Evolutionary conservation across 2,888 invertebrate species (phyloP).

Genomic region (Meghimatium bilineatum): DNA sequence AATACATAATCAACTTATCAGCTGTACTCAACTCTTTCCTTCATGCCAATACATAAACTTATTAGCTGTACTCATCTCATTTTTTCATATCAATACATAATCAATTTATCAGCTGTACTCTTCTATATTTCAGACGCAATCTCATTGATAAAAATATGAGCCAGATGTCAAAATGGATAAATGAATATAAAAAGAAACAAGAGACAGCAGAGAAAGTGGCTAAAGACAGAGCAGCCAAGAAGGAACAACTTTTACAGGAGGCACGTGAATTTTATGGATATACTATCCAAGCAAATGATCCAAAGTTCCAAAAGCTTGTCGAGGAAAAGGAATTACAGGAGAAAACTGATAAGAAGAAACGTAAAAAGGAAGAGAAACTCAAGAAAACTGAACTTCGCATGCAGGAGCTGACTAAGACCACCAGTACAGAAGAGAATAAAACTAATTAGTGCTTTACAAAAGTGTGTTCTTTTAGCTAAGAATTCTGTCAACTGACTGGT

Average conservation of each 20-base stretch:
- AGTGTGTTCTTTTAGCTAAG: no score
- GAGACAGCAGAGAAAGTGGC: slow-evolving; percentile 40
- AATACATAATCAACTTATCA: no score
- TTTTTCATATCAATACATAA: no score
- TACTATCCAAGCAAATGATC: slow-evolving; percentile 57
- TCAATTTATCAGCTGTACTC: not conserved
- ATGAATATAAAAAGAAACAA: slow-evolving; percentile 51
- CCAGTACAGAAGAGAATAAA: not conserved
- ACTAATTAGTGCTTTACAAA: no score
- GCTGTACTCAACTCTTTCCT: no score
- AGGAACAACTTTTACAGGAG: slow-evolving; percentile 55
- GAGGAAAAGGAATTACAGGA: slow-evolving; percentile 56
- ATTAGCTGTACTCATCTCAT: no score
- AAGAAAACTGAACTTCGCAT: slow-evolving; percentile 44
- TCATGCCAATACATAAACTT: no score
- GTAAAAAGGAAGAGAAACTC: slow-evolving; percentile 55
- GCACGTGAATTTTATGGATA: slow-evolving; percentile 60
- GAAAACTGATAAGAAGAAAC: slow-evolving; percentile 54
- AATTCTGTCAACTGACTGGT: no score
- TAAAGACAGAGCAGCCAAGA: slow-evolving; percentile 54
- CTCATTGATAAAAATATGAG: slow-evolving; percentile 54
- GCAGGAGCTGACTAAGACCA: not conserved
- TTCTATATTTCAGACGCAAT: slow-evolving; percentile 48
- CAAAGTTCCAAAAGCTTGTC: slow-evolving; percentile 57
- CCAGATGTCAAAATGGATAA: slow-evolving; percentile 56